phyloP scores from a whole-genome alignment of 1,140 invertebrate genomes.

The Berghia stephanieae region DNA sequence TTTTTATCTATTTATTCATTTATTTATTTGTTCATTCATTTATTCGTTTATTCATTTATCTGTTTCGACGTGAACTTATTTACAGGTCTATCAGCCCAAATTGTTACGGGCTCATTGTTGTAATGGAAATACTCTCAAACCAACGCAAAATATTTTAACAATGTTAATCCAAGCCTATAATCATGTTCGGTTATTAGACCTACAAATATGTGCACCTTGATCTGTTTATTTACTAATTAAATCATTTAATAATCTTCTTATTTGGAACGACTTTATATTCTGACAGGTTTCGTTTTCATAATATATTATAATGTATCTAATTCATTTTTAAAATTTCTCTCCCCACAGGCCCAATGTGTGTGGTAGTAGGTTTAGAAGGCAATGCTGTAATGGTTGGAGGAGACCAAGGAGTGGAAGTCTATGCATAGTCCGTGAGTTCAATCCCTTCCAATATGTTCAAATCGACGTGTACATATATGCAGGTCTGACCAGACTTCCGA shows the following conservation, averaged over 20 bases:
- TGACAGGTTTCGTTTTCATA: background rate
- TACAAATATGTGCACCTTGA: background rate
- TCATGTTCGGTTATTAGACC: background rate
- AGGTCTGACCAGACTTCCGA: background rate
- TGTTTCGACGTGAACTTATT: no score
- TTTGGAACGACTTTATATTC: background rate
- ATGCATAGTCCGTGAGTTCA: slow-evolving; percentile 84
- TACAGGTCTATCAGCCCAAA: no score
- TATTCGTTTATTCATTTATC: no score
- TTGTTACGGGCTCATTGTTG: no score
- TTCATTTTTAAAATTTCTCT: background rate
- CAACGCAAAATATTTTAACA: no score
- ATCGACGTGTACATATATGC: no score
- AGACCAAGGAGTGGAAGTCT: slow-evolving; percentile 76
- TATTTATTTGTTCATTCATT: no score
- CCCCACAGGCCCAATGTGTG: slow-evolving; percentile 77
- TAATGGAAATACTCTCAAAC: no score
- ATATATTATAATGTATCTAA: background rate
- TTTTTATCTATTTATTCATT: no score
- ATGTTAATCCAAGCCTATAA: no score
- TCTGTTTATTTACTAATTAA: no score
- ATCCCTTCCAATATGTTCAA: background rate
- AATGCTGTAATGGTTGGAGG: slow-evolving; percentile 86
- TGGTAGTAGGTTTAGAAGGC: slow-evolving; percentile 68
- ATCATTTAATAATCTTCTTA: no score